Evolutionary conservation across 2,113 vertebrate species (phyloP).

Genomic region (Pycnonotus jocosus): DNA sequence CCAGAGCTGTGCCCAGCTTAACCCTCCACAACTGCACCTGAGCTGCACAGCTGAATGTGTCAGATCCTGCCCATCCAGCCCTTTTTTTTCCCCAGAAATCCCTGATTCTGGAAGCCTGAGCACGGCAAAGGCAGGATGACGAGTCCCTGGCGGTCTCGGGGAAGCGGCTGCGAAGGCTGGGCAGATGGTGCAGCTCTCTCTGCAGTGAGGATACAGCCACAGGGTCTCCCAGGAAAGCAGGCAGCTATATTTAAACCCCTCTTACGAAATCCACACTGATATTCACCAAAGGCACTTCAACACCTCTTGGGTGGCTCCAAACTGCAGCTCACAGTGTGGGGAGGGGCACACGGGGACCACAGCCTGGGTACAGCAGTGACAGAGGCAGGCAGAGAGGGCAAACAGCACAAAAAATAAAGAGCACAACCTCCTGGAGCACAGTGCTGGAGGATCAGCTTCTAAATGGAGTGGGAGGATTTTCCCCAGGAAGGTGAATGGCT

Average conservation of each 20-base stretch:
- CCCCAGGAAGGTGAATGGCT: not conserved
- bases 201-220: constrained; percentile 6
- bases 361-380: rapidly evolving
- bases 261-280: constrained; percentile 25
- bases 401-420: rapidly evolving
- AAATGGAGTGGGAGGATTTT: not conserved
- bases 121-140: not conserved
- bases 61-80: not conserved
- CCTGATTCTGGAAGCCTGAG: not conserved
- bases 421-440: not conserved
- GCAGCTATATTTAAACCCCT: constrained; percentile 44
- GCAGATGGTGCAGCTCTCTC: constrained; percentile 41
- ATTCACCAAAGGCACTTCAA: constrained; percentile 16
- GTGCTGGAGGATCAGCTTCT: too few species aligned
- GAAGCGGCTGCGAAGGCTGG: not conserved
- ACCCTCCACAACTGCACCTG: not conserved
- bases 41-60: not conserved
- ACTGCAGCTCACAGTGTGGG: not conserved
- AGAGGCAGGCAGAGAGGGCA: not conserved
- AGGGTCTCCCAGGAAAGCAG: constrained; percentile 40
- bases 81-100: not conserved
- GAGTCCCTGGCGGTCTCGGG: not conserved
- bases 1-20: not conserved
- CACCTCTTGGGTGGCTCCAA: not conserved
- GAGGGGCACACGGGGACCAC: not conserved